Evolutionary conservation across 2,797 vertebrate genomes (phyloP), one percentile per base, ranked within the genome.

Genomic region (Brotogeris chrysoptera): DNA sequence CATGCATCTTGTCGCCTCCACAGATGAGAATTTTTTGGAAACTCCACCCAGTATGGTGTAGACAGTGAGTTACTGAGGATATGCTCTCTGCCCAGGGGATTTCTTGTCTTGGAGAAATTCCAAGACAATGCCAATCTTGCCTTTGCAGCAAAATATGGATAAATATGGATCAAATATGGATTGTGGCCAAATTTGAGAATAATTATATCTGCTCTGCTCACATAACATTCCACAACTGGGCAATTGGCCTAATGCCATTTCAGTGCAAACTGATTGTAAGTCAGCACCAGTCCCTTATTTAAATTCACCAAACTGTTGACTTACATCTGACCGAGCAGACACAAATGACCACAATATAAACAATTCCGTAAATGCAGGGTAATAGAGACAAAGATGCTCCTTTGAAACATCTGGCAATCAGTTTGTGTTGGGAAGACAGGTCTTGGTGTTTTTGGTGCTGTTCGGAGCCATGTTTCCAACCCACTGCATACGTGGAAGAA

Each of bases 191-290:
- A 96, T 88, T 90, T 92, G 88, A 93, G 92, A 90, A 95, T 88
- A 94, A 86, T 86, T 66, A 73, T 76, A 93, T 81, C 85, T 94
- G 87, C 91, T 50, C 66, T 70, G 64, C 65, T 95, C 74, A 76
- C 77, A 57, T 30, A 73, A 93, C 97, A 96, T 96, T 97, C 96
- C 97, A 96, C 93, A 97, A 96, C 88, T n/a, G 89, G 95, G 71
- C 95, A 94, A 93, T 1, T 94, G 95, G 88, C 95, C 78, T 91
- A 50, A 32, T 63, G 86, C 94, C 94, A 95, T 78, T 86, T 88
- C 79, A 82, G 91, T 57, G 68, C 73, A 92, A 95, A 86, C 73
- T 11, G 7, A 3, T 70, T 85, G 53, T 47, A 94, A 78, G 73
- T 44, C 23, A 9, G 52, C 53, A 21, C 47, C 47, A 65, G 70